These are phyloP conservation scores for Macrochelys suwanniensis DNA, from an alignment of 2,797 vertebrate genomes.

Conservation along the genomic window DNA sequence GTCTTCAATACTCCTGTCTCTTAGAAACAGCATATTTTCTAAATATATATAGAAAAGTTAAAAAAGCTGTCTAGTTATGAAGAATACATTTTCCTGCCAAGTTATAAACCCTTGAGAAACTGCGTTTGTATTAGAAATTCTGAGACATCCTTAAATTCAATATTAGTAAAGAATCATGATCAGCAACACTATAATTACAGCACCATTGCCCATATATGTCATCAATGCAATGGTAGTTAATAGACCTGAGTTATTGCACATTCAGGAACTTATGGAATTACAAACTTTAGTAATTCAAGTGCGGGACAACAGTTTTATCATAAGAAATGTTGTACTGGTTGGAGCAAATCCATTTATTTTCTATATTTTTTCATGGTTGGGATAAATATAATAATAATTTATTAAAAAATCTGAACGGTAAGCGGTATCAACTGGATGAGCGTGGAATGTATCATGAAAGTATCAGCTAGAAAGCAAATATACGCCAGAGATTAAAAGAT, in stretches of 20 bases:
- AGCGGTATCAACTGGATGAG: conserved; percentile 50
- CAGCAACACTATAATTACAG: conserved; percentile 34
- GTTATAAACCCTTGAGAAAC: conserved; percentile 48
- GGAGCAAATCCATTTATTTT: conserved; percentile 49
- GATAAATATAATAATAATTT: background rate
- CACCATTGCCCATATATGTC: background rate
- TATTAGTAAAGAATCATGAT: background rate
- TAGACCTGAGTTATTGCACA: conserved; percentile 4
- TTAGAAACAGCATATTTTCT: conserved; percentile 42
- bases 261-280: conserved; percentile 9
- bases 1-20: conserved; percentile 47
- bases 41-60: conserved; percentile 41
- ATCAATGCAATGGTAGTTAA: background rate
- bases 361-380: conserved; percentile 9
- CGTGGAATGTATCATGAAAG: conserved; percentile 18
- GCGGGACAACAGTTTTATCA: background rate
- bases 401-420: background rate
- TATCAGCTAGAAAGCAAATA: conserved; percentile 53
- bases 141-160: conserved; percentile 37
- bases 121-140: conserved; percentile 46
- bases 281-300: conserved; percentile 17
- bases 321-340: conserved; percentile 46
- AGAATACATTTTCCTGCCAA: conserved; percentile 66
- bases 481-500: conserved; percentile 29
- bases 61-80: conserved; percentile 62